These are phyloP conservation scores for Halcyon senegalensis DNA, from an alignment of 2,113 vertebrate genomes.

Conservation along the genomic window DNA sequence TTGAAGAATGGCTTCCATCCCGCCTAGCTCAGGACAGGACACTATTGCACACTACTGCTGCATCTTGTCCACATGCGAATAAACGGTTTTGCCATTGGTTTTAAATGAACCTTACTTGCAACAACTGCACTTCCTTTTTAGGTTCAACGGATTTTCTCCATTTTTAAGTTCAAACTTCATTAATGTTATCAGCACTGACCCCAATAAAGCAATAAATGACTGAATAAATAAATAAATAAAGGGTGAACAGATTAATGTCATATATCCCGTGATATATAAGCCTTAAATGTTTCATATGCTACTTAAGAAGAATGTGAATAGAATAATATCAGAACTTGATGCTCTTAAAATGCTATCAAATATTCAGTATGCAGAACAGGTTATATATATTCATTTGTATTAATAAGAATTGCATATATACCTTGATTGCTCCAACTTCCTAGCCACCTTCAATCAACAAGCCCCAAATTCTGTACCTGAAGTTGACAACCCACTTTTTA, in stretches of 20 bases:
- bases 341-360: neutral
- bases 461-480: neutral
- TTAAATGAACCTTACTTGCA: neutral
- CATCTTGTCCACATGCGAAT: neutral
- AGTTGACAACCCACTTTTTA: neutral
- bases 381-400: neutral
- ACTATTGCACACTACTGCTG: neutral
- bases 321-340: neutral
- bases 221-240: neutral
- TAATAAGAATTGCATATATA: neutral
- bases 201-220: neutral
- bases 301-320: neutral
- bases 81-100: neutral
- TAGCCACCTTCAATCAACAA: neutral
- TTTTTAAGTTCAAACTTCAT: neutral
- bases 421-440: neutral
- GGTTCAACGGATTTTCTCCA: neutral
- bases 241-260: neutral
- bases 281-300: neutral
- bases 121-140: neutral
- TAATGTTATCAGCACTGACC: neutral
- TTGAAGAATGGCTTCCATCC: neutral
- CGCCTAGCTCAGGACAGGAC: neutral
- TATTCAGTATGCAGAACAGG: neutral
- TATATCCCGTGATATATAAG: neutral